Evolutionary conservation across 2,888 invertebrate genomes (phyloP).

Genomic region (Philereme vetulata): DNA sequence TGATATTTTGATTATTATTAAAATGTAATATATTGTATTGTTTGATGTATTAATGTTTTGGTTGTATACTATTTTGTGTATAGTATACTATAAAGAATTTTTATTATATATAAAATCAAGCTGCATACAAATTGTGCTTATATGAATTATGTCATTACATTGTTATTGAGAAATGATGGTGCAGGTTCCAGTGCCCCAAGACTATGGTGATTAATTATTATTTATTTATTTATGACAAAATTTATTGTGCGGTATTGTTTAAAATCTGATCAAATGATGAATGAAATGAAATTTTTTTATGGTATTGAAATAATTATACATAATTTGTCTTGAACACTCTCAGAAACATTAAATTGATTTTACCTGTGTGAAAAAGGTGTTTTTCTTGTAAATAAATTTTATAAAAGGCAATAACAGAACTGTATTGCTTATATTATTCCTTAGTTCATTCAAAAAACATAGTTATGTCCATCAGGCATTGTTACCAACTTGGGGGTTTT

Average conservation of each 20-base stretch:
- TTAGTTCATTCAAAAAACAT: too few species aligned
- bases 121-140: constrained; percentile 14
- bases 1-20: constrained; percentile 76
- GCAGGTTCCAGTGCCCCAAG: constrained; percentile 76
- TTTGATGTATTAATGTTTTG: constrained; percentile 45
- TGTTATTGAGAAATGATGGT: constrained; percentile 53
- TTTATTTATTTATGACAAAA: constrained; percentile 27
- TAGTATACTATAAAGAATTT: constrained; percentile 41
- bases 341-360: constrained; percentile 47
- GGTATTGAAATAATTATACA: too few species aligned
- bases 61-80: constrained; percentile 50
- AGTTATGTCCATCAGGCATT: too few species aligned
- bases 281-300: too few species aligned
- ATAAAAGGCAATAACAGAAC: too few species aligned
- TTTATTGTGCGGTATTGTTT: constrained; percentile 8
- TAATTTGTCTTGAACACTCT: constrained; percentile 42
- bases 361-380: constrained; percentile 65
- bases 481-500: too few species aligned
- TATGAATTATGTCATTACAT: constrained; percentile 20
- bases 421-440: too few species aligned
- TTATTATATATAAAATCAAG: constrained; percentile 28
- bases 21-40: constrained; percentile 64
- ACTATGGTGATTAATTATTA: constrained; percentile 26
- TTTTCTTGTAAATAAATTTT: too few species aligned
- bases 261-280: too few species aligned